These are phyloP conservation scores for Ephialtes manifestator DNA, from an alignment of 2,888 invertebrate species.

Conservation along the genomic window DNA sequence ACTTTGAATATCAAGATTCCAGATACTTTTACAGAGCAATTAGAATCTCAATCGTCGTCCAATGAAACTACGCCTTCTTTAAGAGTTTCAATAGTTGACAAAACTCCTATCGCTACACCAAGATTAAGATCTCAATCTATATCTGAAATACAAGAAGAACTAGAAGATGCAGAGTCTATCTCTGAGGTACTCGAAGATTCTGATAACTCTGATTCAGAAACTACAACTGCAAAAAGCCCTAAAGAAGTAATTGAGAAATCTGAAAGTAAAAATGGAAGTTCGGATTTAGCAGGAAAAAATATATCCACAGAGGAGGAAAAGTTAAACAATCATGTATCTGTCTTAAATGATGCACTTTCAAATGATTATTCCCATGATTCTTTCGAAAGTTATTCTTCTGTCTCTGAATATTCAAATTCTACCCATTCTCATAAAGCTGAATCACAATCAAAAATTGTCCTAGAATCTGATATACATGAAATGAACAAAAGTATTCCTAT, in stretches of 20 bases:
- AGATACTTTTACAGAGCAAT: slow-evolving; percentile 66
- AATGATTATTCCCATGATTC: slow-evolving; percentile 65
- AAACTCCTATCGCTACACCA: background rate
- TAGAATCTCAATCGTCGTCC: slow-evolving; percentile 55
- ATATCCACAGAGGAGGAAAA: slow-evolving; percentile 18
- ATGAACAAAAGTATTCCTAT: background rate
- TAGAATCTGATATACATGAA: background rate
- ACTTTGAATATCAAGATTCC: slow-evolving; percentile 74
- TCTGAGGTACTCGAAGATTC: slow-evolving; percentile 52
- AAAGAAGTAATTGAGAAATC: slow-evolving; percentile 13
- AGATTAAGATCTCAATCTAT: slow-evolving; percentile 18
- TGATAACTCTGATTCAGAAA: slow-evolving; percentile 30
- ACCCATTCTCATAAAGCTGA: background rate
- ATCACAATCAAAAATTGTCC: background rate
- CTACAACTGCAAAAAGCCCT: background rate
- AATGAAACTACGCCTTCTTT: slow-evolving; percentile 33
- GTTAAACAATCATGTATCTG: background rate
- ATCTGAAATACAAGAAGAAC: slow-evolving; percentile 24
- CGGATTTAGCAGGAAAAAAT: slow-evolving; percentile 3
- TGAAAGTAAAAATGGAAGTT: background rate
- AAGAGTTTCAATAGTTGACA: background rate
- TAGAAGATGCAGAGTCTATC: slow-evolving; percentile 57
- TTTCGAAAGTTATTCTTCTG: slow-evolving; percentile 58
- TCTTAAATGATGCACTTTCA: background rate
- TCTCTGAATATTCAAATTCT: slow-evolving; percentile 26